These are phyloP conservation scores for Lepidurus arcticus DNA, from an alignment of 1,140 invertebrate genomes.

Conservation along the genomic window DNA sequence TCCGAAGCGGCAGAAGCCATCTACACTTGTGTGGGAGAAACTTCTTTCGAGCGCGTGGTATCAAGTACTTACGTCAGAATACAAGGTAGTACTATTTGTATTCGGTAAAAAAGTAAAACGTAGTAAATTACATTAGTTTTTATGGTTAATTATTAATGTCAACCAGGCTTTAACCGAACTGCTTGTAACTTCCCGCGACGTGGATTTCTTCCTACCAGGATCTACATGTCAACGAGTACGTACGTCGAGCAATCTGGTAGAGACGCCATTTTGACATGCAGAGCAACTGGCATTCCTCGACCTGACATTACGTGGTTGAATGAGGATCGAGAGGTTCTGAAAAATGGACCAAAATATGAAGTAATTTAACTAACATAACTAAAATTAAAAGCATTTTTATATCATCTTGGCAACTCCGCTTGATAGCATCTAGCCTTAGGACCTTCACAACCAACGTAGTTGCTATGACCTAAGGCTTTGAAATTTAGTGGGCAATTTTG, in stretches of 20 bases:
- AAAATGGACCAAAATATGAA: slow-evolving; percentile 19
- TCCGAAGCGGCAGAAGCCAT: slow-evolving; percentile 38
- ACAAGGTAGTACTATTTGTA: slow-evolving; percentile 28
- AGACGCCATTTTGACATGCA: slow-evolving; percentile 44
- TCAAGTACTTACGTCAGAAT: slow-evolving; percentile 38
- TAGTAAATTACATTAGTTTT: background rate
- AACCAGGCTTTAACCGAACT: background rate
- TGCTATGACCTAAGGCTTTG: too few species aligned
- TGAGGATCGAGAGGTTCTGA: slow-evolving; percentile 24
- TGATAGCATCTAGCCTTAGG: too few species aligned
- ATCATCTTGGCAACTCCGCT: too few species aligned
- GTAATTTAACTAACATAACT: background rate
- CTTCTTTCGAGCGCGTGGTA: slow-evolving; percentile 37
- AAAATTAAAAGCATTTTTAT: background rate
- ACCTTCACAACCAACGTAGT: too few species aligned
- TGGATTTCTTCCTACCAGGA: slow-evolving; percentile 39
- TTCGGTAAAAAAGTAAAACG: background rate
- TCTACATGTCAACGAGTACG: slow-evolving; percentile 44
- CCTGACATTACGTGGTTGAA: slow-evolving; percentile 43
- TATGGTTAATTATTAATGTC: background rate
- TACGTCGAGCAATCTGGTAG: slow-evolving; percentile 44
- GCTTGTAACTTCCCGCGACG: background rate
- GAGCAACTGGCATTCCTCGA: slow-evolving; percentile 42
- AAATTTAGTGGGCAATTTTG: too few species aligned
- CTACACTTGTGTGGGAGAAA: slow-evolving; percentile 45